Percentiles rank a stretch among this genome's conserved stretches.
These are phyloP conservation scores for Calyptommatus sinebrachiatus DNA, from an alignment of 2,113 vertebrate species.

Conservation along the genomic window DNA sequence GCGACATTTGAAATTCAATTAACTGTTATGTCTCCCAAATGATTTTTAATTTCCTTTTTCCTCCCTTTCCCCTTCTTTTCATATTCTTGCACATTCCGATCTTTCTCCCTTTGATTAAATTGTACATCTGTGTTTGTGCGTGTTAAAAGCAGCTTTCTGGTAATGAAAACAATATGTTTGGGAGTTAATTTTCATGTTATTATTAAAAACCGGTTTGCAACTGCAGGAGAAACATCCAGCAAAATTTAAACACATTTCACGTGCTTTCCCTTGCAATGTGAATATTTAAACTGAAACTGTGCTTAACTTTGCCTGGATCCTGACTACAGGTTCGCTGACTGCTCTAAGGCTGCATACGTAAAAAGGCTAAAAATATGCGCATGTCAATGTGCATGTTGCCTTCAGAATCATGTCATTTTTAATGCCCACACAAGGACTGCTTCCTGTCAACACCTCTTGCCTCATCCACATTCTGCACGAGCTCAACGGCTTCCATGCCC, in stretches of 20 bases:
- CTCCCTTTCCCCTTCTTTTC: conserved; percentile 23
- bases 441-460: too few species aligned
- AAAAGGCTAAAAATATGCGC: too few species aligned
- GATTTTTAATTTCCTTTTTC: conserved; percentile 35
- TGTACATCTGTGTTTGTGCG: conserved; percentile 39
- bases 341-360: not conserved
- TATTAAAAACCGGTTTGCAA: conserved; percentile 31
- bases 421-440: too few species aligned
- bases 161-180: conserved; percentile 51
- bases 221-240: not conserved
- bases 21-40: conserved; percentile 46
- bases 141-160: not conserved
- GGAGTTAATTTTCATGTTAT: conserved; percentile 36
- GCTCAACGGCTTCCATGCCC: too few species aligned
- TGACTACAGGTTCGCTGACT: not conserved
- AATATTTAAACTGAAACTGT: not conserved
- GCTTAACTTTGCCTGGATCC: conserved; percentile 1
- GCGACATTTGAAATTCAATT: conserved; percentile 63
- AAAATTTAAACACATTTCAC: conserved; percentile 4
- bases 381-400: too few species aligned
- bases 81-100: conserved; percentile 42
- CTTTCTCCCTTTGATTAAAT: conserved; percentile 55
- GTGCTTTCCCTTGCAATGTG: not conserved
- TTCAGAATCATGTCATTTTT: too few species aligned
- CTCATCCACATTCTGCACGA: too few species aligned